phyloP scores from a whole-genome alignment of 2,797 vertebrate genomes.

The Philypnodon macrostomus region DNA sequence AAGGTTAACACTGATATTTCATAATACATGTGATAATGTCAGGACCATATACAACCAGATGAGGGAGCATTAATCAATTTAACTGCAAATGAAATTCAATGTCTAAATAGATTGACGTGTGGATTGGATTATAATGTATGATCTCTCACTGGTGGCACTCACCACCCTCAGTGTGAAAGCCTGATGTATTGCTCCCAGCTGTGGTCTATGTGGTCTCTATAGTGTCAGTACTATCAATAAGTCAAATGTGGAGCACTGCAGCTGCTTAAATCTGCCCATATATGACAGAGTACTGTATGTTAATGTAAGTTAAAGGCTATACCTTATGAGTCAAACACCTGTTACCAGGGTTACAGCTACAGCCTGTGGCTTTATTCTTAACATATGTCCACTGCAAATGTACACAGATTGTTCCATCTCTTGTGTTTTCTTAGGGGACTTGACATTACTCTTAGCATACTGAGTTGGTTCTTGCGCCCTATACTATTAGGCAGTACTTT shows the following conservation, averaged over 20 bases:
- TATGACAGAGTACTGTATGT: slow-evolving; percentile 13
- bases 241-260: slow-evolving; percentile 8
- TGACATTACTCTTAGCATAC: slow-evolving; percentile 53
- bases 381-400: slow-evolving; percentile 21
- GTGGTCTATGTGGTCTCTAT: slow-evolving; percentile 28
- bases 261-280: slow-evolving; percentile 4
- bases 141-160: slow-evolving; percentile 57
- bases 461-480: slow-evolving; percentile 46
- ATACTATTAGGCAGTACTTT: slow-evolving; percentile 67
- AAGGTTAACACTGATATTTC: slow-evolving; percentile 76
- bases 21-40: slow-evolving; percentile 3
- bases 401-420: slow-evolving; percentile 16
- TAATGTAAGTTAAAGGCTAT: slow-evolving; percentile 20
- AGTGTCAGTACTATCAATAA: slow-evolving; percentile 19
- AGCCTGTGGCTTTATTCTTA: slow-evolving; percentile 8
- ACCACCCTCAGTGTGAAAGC: slow-evolving; percentile 40
- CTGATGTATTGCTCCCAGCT: slow-evolving; percentile 63
- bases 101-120: slow-evolving; percentile 16
- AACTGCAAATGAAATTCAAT: not conserved
- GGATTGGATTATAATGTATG: slow-evolving; percentile 24
- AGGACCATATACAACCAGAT: too few relatives aligned
- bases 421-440: too few relatives aligned
- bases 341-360: slow-evolving; percentile 24
- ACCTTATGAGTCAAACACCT: slow-evolving; percentile 33
- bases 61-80: not conserved